Evolutionary conservation across 2,797 vertebrate species (phyloP).

Genomic region (Enteromius afrohamiltoni): DNA sequence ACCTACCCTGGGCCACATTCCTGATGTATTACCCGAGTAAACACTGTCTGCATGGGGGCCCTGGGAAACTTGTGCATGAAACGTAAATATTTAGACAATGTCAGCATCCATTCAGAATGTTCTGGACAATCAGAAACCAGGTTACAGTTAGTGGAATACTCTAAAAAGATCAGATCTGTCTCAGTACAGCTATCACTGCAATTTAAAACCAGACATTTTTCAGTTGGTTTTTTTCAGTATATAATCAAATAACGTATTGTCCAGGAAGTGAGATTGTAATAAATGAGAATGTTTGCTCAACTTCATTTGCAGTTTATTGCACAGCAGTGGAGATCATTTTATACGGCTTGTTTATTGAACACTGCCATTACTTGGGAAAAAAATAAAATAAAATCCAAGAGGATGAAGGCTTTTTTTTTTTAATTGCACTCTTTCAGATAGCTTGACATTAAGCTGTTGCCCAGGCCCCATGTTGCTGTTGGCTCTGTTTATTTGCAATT

Average conservation of each 20-base stretch:
- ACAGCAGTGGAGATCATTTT: conserved; percentile 30
- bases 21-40: conserved; percentile 63
- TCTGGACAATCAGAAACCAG: conserved; percentile 48
- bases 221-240: neutral
- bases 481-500: conserved; percentile 12
- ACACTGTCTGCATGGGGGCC: conserved; percentile 58
- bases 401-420: conserved; percentile 29
- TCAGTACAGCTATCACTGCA: neutral
- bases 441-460: conserved; percentile 25
- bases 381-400: conserved; percentile 33
- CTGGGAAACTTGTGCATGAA: conserved; percentile 61
- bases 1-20: conserved; percentile 58
- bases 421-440: conserved; percentile 33
- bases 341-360: conserved; percentile 13
- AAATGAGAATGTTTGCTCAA: conserved; percentile 16
- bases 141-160: conserved; percentile 37
- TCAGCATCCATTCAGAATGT: conserved; percentile 53
- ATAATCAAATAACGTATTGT: conserved; percentile 1
- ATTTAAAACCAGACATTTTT: too few relatives aligned
- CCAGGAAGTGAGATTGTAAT: neutral
- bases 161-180: neutral
- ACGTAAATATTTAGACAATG: conserved; percentile 66
- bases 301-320: neutral
- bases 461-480: conserved; percentile 37
- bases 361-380: neutral